Evolutionary conservation across 2,797 vertebrate genomes (phyloP).

Genomic region (Mycteria americana): DNA sequence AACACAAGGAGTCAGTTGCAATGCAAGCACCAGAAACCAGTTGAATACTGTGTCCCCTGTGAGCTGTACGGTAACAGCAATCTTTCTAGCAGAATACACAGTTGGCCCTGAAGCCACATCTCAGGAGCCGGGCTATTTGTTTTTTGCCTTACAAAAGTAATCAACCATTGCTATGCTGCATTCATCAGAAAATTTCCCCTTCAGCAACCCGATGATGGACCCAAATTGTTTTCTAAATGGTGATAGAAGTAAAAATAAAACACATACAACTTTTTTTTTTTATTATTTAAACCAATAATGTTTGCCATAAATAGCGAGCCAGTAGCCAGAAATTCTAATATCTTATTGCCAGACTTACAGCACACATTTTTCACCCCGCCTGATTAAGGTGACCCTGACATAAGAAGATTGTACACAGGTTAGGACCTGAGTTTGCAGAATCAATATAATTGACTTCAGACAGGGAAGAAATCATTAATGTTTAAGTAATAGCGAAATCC

Average conservation of each 20-base stretch:
- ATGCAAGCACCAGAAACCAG: neutral
- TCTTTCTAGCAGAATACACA: neutral
- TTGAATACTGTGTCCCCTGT: rapidly evolving
- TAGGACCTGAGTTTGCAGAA: neutral
- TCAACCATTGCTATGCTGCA: neutral
- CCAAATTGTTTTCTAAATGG: neutral
- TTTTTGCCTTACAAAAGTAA: neutral
- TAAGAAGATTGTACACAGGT: neutral
- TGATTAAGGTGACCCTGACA: neutral
- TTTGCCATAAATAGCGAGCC: neutral
- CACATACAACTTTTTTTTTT: rapidly evolving
- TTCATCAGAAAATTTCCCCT: neutral
- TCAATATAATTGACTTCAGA: neutral
- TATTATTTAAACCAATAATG: neutral
- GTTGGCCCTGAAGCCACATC: neutral
- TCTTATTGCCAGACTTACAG: neutral
- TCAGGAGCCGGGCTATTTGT: neutral
- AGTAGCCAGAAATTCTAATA: neutral
- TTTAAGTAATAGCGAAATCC: neutral
- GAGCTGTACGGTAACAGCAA: neutral
- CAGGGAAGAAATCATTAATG: neutral
- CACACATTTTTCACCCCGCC: neutral
- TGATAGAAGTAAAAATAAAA: neutral
- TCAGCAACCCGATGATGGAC: neutral
- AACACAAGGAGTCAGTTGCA: neutral